Evolutionary conservation across 1,140 invertebrate species (phyloP).

Genomic region (Rhopalosiphum maidis): DNA sequence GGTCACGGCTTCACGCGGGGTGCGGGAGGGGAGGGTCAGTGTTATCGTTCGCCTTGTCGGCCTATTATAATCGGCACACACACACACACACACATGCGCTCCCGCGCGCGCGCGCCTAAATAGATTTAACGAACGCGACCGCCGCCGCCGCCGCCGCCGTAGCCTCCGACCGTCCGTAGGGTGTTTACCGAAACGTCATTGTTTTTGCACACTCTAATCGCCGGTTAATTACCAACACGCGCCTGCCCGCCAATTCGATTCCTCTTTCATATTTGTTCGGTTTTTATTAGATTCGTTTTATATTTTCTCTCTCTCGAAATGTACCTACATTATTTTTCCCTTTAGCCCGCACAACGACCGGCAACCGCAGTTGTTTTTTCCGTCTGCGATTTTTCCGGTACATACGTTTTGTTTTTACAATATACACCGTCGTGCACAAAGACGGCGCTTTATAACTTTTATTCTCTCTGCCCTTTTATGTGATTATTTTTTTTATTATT

Average conservation of each 20-base stretch:
- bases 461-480: background rate
- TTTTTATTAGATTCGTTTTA: background rate
- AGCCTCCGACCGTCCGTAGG: background rate
- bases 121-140: background rate
- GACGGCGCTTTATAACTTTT: background rate
- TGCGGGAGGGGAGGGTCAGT: background rate
- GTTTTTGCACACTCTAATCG: background rate
- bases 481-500: background rate
- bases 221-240: background rate
- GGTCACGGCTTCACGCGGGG: background rate
- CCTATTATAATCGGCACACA: slow-evolving; percentile 10
- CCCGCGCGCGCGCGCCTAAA: no score
- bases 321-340: background rate
- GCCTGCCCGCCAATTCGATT: background rate
- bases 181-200: slow-evolving; percentile 34
- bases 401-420: background rate
- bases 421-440: background rate
- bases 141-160: background rate
- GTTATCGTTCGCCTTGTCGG: slow-evolving; percentile 35
- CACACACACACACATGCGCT: background rate
- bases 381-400: background rate
- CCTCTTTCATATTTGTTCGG: background rate
- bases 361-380: background rate
- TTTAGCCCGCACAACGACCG: background rate
- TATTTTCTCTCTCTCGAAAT: background rate